A percentile compares a stretch with the other conserved stretches of the same genome.
Evolutionary conservation across 2,113 vertebrate species (phyloP).

Genomic region (Microtus oregoni): DNA sequence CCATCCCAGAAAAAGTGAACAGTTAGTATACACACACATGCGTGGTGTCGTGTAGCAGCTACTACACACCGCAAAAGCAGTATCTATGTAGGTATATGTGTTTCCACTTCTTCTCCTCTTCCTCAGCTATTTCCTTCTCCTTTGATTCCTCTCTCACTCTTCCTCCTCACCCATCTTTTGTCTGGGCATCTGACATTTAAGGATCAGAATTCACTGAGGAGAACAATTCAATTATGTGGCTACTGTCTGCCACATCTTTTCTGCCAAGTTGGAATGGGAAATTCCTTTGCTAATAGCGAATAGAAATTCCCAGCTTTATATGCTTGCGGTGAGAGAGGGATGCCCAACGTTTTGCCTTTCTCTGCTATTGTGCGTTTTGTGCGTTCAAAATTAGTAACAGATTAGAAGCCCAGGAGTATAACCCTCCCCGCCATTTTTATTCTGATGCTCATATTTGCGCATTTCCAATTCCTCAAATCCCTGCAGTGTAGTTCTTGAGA

Average conservation of each 20-base stretch:
- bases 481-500: constrained; percentile 31
- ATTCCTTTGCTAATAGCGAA: not conserved
- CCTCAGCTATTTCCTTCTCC: not conserved
- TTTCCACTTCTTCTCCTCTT: not conserved
- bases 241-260: not conserved
- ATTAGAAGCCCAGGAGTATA: constrained; percentile 53
- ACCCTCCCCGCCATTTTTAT: not conserved
- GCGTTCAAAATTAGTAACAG: constrained; percentile 29
- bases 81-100: not conserved
- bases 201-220: not conserved
- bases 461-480: not conserved
- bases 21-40: not conserved
- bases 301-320: not conserved
- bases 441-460: not conserved
- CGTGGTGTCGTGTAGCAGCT: fast-evolving
- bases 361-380: not conserved
- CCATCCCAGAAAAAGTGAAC: not conserved
- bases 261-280: not conserved
- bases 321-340: not conserved
- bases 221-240: constrained; percentile 17
- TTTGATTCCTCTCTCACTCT: not conserved
- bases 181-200: not conserved
- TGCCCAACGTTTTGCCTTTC: not conserved
- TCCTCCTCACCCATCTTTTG: not conserved
- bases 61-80: not conserved